Conservation (phyloP, 92 coral and sea anemone genomes). For the Scolanthus callimorphus region DNA sequence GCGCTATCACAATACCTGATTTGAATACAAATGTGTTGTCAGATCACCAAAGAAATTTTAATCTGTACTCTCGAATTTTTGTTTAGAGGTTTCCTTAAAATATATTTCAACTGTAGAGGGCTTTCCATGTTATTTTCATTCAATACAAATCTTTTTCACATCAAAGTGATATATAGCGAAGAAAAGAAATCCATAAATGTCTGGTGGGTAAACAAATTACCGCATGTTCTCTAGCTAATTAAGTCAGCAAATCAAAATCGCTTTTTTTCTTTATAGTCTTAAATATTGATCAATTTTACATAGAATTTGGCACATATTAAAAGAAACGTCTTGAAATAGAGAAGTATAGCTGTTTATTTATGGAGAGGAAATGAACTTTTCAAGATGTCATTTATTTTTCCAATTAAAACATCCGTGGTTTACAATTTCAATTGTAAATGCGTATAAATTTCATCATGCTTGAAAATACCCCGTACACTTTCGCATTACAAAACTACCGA, state of each 20-base stretch:
- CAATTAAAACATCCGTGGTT: conserved; percentile 10
- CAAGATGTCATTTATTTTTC: too few relatives aligned
- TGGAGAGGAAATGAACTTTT: not conserved
- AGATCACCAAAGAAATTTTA: conserved; percentile 29
- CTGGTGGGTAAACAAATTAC: conserved; percentile 54
- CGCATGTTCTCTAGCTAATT: conserved; percentile 69
- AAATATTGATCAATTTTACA: conserved; percentile 29
- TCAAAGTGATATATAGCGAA: not conserved
- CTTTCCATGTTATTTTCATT: not conserved
- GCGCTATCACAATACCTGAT: conserved; percentile 20
- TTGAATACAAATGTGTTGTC: conserved; percentile 65
- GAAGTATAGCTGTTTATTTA: not conserved
- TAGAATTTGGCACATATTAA: conserved; percentile 2
- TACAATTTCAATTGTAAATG: conserved; percentile 17
- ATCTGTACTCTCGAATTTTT: conserved; percentile 6
- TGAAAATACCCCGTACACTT: too few relatives aligned
- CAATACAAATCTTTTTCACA: not conserved
- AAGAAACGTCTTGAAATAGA: not conserved
- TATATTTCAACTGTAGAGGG: not conserved
- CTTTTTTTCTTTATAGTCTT: conserved; percentile 14
- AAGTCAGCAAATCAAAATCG: conserved; percentile 25
- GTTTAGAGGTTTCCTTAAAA: not conserved
- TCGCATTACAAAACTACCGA: too few relatives aligned
- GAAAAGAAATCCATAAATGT: not conserved
- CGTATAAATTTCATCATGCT: conserved; percentile 18